Percentiles rank a stretch among this genome's conserved stretches.
Conservation (phyloP, 2,797 vertebrate genomes). For the Sternarchorhynchus goeldii region DNA sequence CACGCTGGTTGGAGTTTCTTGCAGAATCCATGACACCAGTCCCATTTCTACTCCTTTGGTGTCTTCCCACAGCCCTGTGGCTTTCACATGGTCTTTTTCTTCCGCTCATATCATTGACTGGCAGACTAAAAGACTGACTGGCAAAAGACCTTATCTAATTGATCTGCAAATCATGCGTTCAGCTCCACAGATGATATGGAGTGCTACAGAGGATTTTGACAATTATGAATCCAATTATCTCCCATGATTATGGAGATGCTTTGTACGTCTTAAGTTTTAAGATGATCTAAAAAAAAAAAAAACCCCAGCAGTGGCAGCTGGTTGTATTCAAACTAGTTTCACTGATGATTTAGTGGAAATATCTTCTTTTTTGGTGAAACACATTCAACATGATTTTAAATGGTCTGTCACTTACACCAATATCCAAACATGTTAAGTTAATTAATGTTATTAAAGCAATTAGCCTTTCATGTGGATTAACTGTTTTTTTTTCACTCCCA, state of each 20-base stretch:
- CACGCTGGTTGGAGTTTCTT: constrained; percentile 54
- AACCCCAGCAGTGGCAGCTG: background rate
- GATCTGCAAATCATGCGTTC: constrained; percentile 46
- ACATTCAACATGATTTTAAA: no score
- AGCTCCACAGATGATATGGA: constrained; percentile 28
- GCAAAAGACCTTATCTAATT: constrained; percentile 52
- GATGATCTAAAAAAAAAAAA: constrained; percentile 9
- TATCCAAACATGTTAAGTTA: background rate
- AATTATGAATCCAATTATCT: constrained; percentile 55
- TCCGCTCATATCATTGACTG: constrained; percentile 36
- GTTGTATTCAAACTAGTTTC: background rate
- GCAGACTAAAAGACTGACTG: constrained; percentile 33
- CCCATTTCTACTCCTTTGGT: constrained; percentile 47
- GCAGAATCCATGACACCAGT: constrained; percentile 52
- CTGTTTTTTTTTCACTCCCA: background rate
- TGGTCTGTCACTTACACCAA: no score
- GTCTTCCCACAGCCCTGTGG: constrained; percentile 33
- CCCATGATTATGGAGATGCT: constrained; percentile 39
- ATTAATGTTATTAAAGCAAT: background rate
- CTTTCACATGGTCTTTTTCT: constrained; percentile 32
- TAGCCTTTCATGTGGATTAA: background rate
- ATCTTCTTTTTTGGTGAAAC: background rate
- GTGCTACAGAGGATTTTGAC: constrained; percentile 44
- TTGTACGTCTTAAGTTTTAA: constrained; percentile 20
- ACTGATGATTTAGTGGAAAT: background rate